Base-by-base conservation (phyloP, 2,888 invertebrate species). In the Nymphalis urticae region DNA sequence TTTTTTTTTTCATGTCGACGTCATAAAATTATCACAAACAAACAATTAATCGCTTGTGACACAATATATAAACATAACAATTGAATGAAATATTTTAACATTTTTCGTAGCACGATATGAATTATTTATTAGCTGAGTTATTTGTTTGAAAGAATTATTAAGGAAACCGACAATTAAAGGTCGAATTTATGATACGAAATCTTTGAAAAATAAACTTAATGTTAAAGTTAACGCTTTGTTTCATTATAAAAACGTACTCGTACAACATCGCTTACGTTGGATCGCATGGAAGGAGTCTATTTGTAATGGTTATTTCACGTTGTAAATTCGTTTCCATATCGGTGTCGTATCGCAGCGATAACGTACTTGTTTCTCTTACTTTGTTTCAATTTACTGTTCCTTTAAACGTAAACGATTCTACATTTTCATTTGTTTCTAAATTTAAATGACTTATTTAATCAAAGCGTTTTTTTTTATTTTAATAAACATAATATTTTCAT, bases 321-420 rank as follows among this genome's bases (percentile, higher is more conserved):
- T 60, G 59, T 72, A 69, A 73, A 66, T 68, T 68, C 54, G 56
- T 64, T 69, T 54, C 54, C 64, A 70, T 70, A 73, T 72, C 71
- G 63, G 68, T 61, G 73, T 73, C 69, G 72, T 75, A 72, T 71
- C 70, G 67, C 63, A 27, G 58, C 72, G 73, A 75, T 77, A 76
- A 71, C 68, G 58, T 66, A 71, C 72, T 73, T 71, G 72, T 72
- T 72, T 71, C 70, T 48, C 70, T 59, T 59, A 53, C 48, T 68
- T 60, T 42, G 42, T 42, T 69, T 65, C 53, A 58, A 63, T 72
- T 72, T 66, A 69, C 69, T 50, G 64, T 66, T 72, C 48, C 66
- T 66, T 66, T 68, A 61, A 73, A 67, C 67, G 68, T 66, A 24
- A 54, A 48, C 50, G n/a, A 19, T 50, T 48, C 27, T 48, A 62